Evolutionary conservation across 2,797 vertebrate genomes (phyloP), one percentile per base, ranked within the genome.

Genomic region (Orestias chungarensis): DNA sequence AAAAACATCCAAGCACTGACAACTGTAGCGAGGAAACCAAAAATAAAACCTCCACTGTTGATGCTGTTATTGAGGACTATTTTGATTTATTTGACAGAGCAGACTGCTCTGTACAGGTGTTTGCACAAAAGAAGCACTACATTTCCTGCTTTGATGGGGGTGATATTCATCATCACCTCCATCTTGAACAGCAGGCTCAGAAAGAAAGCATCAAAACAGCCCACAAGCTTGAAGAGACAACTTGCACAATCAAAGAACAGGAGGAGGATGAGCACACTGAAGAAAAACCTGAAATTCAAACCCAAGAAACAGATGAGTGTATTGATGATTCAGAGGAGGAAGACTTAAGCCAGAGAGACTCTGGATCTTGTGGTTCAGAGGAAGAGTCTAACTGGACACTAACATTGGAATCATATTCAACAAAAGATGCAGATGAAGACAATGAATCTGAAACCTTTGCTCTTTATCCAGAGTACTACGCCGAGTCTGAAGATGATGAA

Each of bases 81-180:
- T 93, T 92, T 57, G 88, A 91, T 80, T 82, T 94, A 0, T 92
- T 94, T 42, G 93, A 94, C 74, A 82, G 77, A 65, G 68, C 15
- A 2, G 91, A 91, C 62, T 52, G 54, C 66, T 50, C 64, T 0
- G 71, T 79, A 47, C 71, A 73, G 3, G 12, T n/a, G 4, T 89
- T 83, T 38, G 27, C 68, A 6, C 84, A 85, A 40, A 90, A 82
- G 52, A 76, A 2, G 11, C 35, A 3, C 15, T 94, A 93, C 71
- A 82, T 91, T 69, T 94, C 93, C 25, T 93, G 92, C 75, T 94
- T 94, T 0, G 93, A 94, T 3, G 93, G 91, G 0, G 93, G 93
- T 17, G 93, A 93, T 27, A 69, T 94, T 55, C 80, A 92, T 0
- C 86, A 89, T 2, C 17, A 20, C 0, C 68, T 92, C 14, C 65